phyloP scores from a whole-genome alignment of 2,113 vertebrate species.

The Semnornis frantzii region DNA sequence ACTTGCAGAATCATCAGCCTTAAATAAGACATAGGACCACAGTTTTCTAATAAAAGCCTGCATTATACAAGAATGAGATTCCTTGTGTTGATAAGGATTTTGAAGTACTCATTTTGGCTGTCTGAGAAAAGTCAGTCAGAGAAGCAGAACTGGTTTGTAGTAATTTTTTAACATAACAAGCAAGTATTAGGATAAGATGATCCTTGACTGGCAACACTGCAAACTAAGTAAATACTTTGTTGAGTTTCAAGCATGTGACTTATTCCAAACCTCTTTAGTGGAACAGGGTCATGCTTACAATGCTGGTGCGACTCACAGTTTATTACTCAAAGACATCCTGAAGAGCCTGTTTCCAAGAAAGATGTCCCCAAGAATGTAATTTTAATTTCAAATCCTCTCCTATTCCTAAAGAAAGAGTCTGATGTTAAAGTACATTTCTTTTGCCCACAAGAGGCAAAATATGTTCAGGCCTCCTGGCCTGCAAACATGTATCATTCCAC shows the following conservation, averaged over 20 bases:
- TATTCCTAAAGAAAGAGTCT: not conserved
- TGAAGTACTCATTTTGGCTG: constrained; percentile 16
- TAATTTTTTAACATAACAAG: not conserved
- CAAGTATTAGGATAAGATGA: not conserved
- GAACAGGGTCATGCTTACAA: not conserved
- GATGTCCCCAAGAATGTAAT: not conserved
- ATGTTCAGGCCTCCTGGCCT: not conserved
- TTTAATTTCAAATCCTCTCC: not conserved
- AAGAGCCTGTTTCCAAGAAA: not conserved
- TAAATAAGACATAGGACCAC: not conserved
- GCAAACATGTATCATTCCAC: not conserved
- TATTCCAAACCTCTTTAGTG: not conserved
- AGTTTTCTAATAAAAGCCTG: constrained; percentile 52
- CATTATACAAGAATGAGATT: constrained; percentile 44
- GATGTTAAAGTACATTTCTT: not conserved
- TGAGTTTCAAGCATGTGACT: not conserved
- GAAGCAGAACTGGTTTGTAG: not conserved
- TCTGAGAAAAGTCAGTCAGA: not conserved
- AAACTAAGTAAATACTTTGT: not conserved
- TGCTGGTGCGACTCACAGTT: fast-evolving
- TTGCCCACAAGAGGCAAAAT: fast-evolving
- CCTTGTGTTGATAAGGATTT: constrained; percentile 47
- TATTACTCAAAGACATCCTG: not conserved
- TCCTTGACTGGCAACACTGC: not conserved
- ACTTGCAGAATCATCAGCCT: constrained; percentile 41